Evolutionary conservation across 2,888 invertebrate species (phyloP), one percentile per base, ranked within the genome.

Genomic region (Chironomus riparius): DNA sequence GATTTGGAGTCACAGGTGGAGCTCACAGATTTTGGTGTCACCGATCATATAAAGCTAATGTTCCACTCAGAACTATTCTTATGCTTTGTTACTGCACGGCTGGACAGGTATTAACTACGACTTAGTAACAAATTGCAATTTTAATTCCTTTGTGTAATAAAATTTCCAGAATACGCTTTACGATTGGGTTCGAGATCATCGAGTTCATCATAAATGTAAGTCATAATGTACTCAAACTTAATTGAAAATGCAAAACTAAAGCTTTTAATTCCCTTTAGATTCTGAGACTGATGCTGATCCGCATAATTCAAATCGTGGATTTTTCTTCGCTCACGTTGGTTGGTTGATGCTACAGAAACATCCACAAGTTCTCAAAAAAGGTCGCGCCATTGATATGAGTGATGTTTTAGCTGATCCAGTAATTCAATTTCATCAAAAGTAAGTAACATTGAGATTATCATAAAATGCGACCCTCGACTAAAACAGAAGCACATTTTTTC

Each of bases 331-430:
- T 0, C 97, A 97, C 82, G 90, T 95, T 50, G 97, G 97, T 22
- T 97, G 97, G 97, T 86, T 97, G 22, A 91, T 93, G 90, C 89
- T 91, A 88, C 88, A 89, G 79, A 96, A 97, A 82, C 95, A 95
- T 82, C 94, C 94, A 0, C 91, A 92, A 77, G 94, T 97, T 1
- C 85, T 91, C 70, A 85, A 85, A 22, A 90, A 92, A 80, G 96
- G 97, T 28, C 87, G 86, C 75, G 88, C 88, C 80, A 85, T 96
- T n/a, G 93, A 97, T 81, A 89, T 95, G 87, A 89, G 88, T 48
- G 97, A 97, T 81, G 87, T 97, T 22, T 78, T 85, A 28, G 85
- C 86, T 22, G 95, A 97, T 85, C 92, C 93, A 0, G 87, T 95
- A 0, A 86, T 93, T 1, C 85, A 85, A 50, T 93, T 94, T 81